Base-by-base conservation (phyloP, 1,140 invertebrate species). In the Heliothis subflexa region DNA sequence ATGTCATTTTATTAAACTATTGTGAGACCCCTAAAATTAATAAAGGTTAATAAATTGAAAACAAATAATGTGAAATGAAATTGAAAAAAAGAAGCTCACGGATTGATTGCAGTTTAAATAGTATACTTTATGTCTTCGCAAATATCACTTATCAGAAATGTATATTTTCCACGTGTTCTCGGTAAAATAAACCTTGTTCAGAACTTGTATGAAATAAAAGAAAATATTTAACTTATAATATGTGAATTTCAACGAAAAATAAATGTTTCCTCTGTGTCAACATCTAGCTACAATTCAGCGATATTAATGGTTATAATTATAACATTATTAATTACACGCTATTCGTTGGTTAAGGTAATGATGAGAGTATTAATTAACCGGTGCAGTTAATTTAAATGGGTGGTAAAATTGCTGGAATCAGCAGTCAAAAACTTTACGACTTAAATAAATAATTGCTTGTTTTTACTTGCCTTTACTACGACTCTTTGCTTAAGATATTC, bases 281-380 rank as follows among this genome's bases (percentile, higher is more conserved):
- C 47, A 70, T 25, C 13, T 25, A 28, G 12, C 3, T 55, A 71
- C 55, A 14, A 55, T 71, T 13, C 47, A 9, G 9, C 14, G 25
- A 16, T 55, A 55, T 54, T 33, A 71, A 71, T 33, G 25, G n/a
- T 40, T 40, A 68, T 28, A 68, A 71, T 71, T 55, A 55, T 33
- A 47, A 55, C n/a, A 55, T 55, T 54, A 55, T 55, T 71, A 71
- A 71, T 71, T 71, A 71, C 25, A n/a, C 50, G 13, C 66, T 70
- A 70, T 70, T 52, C 66, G 49, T 71, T 71, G 68, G 68, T 54
- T 55, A 55, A 55, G 50, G 28, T 71, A 71, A 71, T 71, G 68
- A 55, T 25, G 68, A 40, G 28, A 71, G 68, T 40, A 71, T 55
- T 55, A 71, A 71, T 71, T 71, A 55, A 33, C 68, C n/a, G 68